A percentile compares a stretch with the other conserved stretches of the same genome.
These are phyloP conservation scores for Cordilura impudica DNA, from an alignment of 2,888 invertebrate genomes.

Conservation along the genomic window DNA sequence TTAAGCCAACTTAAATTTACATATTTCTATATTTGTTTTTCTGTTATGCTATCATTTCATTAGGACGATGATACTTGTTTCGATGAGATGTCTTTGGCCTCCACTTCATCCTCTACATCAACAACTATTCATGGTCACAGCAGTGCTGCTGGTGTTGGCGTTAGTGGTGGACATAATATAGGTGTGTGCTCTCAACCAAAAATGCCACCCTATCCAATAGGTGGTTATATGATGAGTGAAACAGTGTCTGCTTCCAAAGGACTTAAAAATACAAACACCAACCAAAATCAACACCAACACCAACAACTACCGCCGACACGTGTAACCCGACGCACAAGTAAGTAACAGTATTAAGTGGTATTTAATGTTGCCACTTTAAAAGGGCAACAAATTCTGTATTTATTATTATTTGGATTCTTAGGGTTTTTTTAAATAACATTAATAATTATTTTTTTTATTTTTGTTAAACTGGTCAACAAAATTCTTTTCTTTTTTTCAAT, in stretches of 20 bases:
- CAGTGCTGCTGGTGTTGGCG: conserved; percentile 4
- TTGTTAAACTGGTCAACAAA: not conserved
- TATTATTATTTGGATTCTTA: conserved; percentile 9
- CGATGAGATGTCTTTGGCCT: conserved; percentile 60
- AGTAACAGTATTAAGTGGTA: conserved; percentile 67
- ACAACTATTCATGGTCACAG: conserved; percentile 35
- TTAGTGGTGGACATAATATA: conserved; percentile 58
- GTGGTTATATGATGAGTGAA: conserved; percentile 71
- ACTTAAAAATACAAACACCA: conserved; percentile 47
- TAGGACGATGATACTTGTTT: conserved; percentile 67
- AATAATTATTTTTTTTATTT: conserved; percentile 3
- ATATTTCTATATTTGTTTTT: conserved; percentile 6
- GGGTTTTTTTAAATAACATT: not conserved
- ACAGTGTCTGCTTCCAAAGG: conserved; percentile 50
- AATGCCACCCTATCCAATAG: conserved; percentile 77
- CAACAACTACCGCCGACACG: conserved; percentile 68
- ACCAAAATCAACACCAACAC: conserved; percentile 25
- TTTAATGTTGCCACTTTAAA: conserved; percentile 9
- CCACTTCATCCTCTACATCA: conserved; percentile 45
- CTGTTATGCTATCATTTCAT: not conserved
- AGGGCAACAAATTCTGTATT: conserved; percentile 3
- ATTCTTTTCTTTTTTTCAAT: too few relatives aligned
- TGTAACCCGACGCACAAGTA: conserved; percentile 77
- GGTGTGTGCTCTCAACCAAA: conserved; percentile 75
- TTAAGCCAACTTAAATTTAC: not conserved